Conservation (phyloP, 2,113 vertebrate genomes). For the Ophthalmolycus amberensis region DNA sequence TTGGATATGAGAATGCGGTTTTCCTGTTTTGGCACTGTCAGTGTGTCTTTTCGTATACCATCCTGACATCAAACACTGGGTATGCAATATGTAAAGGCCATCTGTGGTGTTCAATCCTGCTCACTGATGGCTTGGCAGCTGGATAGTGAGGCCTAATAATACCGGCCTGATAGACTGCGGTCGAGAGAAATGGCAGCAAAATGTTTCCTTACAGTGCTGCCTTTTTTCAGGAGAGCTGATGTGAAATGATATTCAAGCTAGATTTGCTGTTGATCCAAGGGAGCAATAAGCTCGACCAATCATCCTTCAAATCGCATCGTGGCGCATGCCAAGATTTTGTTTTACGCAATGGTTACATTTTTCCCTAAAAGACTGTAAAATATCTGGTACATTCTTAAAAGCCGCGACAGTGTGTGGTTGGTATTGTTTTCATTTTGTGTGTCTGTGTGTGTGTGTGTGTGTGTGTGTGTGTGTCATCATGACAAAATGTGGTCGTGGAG, state of each 20-base stretch:
- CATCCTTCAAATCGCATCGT: slow-evolving; percentile 48
- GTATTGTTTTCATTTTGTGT: not conserved
- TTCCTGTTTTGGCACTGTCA: slow-evolving; percentile 71
- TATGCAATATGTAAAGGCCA: slow-evolving; percentile 68
- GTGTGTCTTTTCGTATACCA: slow-evolving; percentile 66
- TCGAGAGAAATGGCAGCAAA: slow-evolving; percentile 53
- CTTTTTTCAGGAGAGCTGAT: slow-evolving; percentile 40
- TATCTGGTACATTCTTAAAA: slow-evolving; percentile 12
- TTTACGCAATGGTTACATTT: slow-evolving; percentile 49
- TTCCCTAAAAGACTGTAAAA: slow-evolving; percentile 22
- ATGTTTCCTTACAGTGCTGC: slow-evolving; percentile 40
- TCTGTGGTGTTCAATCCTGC: slow-evolving; percentile 61
- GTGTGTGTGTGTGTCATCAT: not conserved
- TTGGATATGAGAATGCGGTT: slow-evolving; percentile 75
- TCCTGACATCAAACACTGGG: slow-evolving; percentile 66
- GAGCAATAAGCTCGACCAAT: slow-evolving; percentile 66
- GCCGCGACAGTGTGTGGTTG: not conserved
- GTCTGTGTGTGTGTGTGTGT: not conserved
- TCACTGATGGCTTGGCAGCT: slow-evolving; percentile 67
- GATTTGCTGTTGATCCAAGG: slow-evolving; percentile 68
- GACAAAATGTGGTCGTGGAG: not conserved
- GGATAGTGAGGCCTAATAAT: slow-evolving; percentile 55
- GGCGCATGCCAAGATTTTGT: slow-evolving; percentile 31
- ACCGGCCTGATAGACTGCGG: slow-evolving; percentile 63
- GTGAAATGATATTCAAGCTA: slow-evolving; percentile 56